phyloP scores from a whole-genome alignment of 2,888 invertebrate species.

The Melinaea marsaeus region DNA sequence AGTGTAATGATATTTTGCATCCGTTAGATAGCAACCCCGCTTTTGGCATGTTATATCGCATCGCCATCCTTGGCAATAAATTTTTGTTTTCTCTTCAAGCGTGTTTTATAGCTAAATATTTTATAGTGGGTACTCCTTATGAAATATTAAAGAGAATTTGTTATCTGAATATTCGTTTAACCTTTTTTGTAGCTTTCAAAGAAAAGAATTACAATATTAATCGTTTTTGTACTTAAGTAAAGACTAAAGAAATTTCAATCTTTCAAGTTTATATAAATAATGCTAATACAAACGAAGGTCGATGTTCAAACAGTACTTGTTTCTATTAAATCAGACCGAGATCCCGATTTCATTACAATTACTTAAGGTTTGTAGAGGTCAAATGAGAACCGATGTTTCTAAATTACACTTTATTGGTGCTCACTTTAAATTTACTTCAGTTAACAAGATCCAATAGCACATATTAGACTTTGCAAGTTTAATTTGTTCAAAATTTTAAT shows the following conservation, averaged over 20 bases:
- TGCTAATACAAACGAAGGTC: constrained; percentile 11
- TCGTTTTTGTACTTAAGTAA: constrained; percentile 1
- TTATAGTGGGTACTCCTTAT: constrained; percentile 9
- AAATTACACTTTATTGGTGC: constrained; percentile 27
- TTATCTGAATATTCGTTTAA: constrained; percentile 13
- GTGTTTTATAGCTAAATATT: constrained; percentile 10
- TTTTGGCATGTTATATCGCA: constrained; percentile 18
- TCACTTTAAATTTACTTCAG: constrained; percentile 29
- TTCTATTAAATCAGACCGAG: constrained; percentile 29
- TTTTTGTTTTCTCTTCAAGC: constrained; percentile 15
- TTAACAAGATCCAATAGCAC: constrained; percentile 32
- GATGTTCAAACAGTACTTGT: constrained; percentile 16
- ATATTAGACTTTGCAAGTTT: constrained; percentile 32
- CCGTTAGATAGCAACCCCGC: constrained; percentile 41
- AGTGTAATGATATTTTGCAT: constrained; percentile 69
- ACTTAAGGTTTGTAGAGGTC: constrained; percentile 29
- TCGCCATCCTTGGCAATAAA: constrained; percentile 21
- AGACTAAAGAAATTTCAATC: constrained; percentile 7
- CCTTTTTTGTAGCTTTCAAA: constrained; percentile 1
- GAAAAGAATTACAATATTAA: constrained; percentile 15
- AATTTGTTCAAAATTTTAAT: constrained; percentile 33
- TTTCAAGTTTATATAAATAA: constrained; percentile 9
- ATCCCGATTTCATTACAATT: constrained; percentile 32
- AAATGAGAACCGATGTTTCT: constrained; percentile 30
- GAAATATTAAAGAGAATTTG: constrained; percentile 3